Conservation (phyloP, 2,888 invertebrate species). For the Cheilosia scutellata region DNA sequence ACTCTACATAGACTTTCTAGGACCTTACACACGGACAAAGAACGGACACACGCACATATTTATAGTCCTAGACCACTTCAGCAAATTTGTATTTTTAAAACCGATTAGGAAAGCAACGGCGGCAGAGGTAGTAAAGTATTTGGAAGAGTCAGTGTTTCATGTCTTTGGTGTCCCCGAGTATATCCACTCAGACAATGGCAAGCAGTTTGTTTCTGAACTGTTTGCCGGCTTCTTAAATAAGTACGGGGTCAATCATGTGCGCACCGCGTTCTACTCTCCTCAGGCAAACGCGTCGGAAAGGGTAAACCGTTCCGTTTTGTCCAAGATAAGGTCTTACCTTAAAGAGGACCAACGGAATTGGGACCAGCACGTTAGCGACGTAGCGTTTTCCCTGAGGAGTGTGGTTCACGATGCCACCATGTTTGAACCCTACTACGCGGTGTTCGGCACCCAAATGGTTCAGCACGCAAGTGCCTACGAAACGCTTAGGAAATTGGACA, state of each 20-base stretch:
- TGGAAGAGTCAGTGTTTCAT: neutral
- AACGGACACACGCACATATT: constrained; percentile 37
- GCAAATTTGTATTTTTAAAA: constrained; percentile 46
- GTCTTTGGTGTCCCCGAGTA: neutral
- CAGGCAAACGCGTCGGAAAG: neutral
- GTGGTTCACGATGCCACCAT: neutral
- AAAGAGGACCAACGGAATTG: neutral
- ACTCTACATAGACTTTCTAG: constrained; percentile 50
- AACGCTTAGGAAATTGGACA: neutral
- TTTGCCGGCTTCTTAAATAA: neutral
- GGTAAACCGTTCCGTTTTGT: neutral
- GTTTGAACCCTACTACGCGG: neutral
- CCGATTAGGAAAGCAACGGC: constrained; percentile 27
- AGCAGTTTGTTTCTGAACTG: neutral
- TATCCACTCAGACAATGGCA: neutral
- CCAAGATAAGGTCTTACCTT: neutral
- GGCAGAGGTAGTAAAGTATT: neutral
- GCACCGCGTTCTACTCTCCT: neutral
- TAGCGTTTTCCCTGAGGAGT: neutral
- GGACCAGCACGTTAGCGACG: neutral
- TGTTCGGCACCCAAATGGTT: neutral
- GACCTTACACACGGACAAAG: constrained; percentile 51
- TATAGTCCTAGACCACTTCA: constrained; percentile 48
- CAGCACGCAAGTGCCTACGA: neutral
- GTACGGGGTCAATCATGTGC: neutral